Percentiles rank a stretch among this genome's conserved stretches.
Evolutionary conservation across 2,888 invertebrate genomes (phyloP).

Genomic region (Ophion obscuratus): DNA sequence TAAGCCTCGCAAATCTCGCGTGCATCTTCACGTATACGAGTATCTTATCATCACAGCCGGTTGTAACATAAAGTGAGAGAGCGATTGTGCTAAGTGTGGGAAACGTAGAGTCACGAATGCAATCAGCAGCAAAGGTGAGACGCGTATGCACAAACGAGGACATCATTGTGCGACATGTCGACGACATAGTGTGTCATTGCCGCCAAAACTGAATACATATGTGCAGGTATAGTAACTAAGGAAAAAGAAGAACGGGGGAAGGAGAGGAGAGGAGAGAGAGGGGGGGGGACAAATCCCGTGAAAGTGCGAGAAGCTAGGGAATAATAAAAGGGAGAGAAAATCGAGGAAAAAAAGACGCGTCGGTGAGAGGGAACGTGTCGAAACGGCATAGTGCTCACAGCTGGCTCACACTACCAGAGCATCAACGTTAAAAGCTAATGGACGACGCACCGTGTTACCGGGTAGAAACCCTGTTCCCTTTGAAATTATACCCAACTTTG

Average conservation of each 20-base stretch:
- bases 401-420: conserved; percentile 55
- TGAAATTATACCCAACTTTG: conserved; percentile 59
- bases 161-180: not conserved
- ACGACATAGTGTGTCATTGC: not conserved
- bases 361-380: conserved; percentile 12
- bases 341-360: conserved; percentile 9
- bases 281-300: not conserved
- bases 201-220: not conserved
- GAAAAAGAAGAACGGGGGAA: conserved; percentile 1
- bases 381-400: conserved; percentile 46
- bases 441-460: conserved; percentile 61
- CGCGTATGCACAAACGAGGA: not conserved
- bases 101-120: not conserved
- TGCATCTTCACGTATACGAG: not conserved
- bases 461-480: conserved; percentile 42
- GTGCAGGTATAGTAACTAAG: not conserved
- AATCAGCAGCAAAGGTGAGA: not conserved
- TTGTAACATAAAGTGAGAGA: not conserved
- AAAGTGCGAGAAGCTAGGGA: not conserved
- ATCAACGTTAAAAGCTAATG: conserved; percentile 78
- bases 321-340: conserved; percentile 1
- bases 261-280: not conserved
- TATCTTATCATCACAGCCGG: not conserved
- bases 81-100: not conserved
- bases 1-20: not conserved